Evolutionary conservation across 2,113 vertebrate species (phyloP).

Genomic region (Hystrix brachyura): DNA sequence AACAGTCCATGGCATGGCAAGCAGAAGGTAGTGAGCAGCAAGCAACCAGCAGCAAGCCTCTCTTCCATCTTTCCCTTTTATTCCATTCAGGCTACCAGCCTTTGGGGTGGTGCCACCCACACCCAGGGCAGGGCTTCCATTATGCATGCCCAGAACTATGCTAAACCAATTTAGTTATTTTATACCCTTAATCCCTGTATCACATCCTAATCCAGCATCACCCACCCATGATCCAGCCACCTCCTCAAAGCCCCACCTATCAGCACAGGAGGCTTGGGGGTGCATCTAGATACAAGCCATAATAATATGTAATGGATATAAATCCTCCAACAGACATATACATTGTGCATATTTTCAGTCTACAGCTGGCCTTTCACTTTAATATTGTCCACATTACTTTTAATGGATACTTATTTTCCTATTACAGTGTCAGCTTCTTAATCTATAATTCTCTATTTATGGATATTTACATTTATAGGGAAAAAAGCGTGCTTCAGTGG

Average conservation of each 20-base stretch:
- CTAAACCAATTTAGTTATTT: background rate
- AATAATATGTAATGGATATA: background rate
- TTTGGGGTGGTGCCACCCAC: background rate
- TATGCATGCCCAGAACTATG: background rate
- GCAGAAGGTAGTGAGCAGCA: background rate
- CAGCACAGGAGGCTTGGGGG: background rate
- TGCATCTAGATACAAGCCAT: background rate
- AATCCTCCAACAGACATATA: background rate
- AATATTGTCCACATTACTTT: slow-evolving; percentile 36
- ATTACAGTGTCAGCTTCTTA: slow-evolving; percentile 17
- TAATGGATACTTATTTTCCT: background rate
- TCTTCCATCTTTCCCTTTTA: background rate
- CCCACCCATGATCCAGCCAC: background rate
- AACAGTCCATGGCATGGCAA: background rate
- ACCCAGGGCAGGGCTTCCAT: background rate
- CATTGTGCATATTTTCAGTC: slow-evolving; percentile 18
- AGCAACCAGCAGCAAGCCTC: background rate
- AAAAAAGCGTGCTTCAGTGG: background rate
- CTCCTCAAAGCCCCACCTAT: background rate
- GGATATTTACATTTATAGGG: background rate
- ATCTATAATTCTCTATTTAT: slow-evolving; percentile 5
- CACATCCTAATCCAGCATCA: background rate
- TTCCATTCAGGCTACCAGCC: background rate
- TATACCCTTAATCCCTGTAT: background rate
- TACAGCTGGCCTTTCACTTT: slow-evolving; percentile 45